These are phyloP conservation scores for Corvus cornix DNA, from an alignment of 2,113 vertebrate species.

Conservation along the genomic window DNA sequence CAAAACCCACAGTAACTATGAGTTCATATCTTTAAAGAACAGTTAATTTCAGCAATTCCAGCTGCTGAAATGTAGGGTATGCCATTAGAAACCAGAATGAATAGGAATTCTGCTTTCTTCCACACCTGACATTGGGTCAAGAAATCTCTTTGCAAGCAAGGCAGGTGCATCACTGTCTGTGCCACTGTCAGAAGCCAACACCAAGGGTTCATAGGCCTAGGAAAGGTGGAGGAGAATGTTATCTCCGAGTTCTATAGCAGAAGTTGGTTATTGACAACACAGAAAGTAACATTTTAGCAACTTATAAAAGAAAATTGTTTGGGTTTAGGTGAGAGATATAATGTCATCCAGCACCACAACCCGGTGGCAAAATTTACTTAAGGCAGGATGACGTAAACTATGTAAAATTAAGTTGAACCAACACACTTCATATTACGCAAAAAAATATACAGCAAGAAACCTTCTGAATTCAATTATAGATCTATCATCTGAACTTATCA, in stretches of 20 bases:
- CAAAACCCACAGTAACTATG: neutral
- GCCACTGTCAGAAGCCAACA: neutral
- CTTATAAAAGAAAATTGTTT: fast-evolving
- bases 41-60: neutral
- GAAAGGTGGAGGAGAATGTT: neutral
- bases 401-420: neutral
- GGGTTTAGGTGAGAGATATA: neutral
- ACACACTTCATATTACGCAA: neutral
- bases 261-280: neutral
- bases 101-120: neutral
- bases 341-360: neutral
- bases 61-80: neutral
- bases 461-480: neutral
- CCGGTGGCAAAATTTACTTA: neutral
- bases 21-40: neutral
- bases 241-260: neutral
- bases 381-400: neutral
- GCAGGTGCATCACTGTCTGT: neutral
- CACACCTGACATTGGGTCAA: neutral
- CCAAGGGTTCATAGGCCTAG: neutral
- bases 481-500: neutral
- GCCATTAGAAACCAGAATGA: neutral
- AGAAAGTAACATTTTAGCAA: neutral
- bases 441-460: neutral
- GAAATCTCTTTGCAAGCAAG: neutral